Conservation (phyloP, 2,888 invertebrate genomes). For the Clunio marinus region DNA sequence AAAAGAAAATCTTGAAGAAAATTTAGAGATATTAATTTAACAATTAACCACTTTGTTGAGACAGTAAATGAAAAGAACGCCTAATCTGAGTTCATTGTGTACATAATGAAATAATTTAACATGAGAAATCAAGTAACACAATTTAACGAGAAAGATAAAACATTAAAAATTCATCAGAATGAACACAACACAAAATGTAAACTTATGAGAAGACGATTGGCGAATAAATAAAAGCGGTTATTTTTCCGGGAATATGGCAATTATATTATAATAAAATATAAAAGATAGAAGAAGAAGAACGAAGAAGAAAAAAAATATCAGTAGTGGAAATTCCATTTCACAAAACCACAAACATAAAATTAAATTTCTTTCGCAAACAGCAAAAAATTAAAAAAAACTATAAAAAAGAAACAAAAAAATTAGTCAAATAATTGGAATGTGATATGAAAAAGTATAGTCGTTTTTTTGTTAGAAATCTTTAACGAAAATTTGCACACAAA, state of each 20-base stretch:
- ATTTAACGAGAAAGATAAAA: not conserved
- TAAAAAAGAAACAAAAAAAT: conserved; percentile 14
- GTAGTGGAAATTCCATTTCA: not conserved
- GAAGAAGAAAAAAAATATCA: not conserved
- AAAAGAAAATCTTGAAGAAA: not conserved
- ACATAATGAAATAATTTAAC: not conserved
- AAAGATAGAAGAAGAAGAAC: no score
- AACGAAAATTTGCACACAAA: not conserved
- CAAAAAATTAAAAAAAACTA: not conserved
- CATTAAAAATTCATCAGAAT: not conserved
- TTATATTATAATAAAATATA: no score
- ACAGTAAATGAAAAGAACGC: no score
- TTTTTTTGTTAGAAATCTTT: conserved; percentile 43
- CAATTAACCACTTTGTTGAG: no score
- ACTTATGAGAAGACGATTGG: not conserved
- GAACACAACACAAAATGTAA: not conserved
- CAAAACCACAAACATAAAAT: not conserved
- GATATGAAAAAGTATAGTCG: conserved; percentile 51
- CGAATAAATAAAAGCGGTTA: not conserved
- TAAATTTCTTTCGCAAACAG: not conserved
- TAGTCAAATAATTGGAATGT: conserved; percentile 49
- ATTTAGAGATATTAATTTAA: no score
- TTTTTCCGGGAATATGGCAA: not conserved
- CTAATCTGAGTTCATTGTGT: not conserved
- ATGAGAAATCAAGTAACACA: not conserved